phyloP scores from a whole-genome alignment of 2,113 vertebrate genomes.

The Ploceus nigricollis region DNA sequence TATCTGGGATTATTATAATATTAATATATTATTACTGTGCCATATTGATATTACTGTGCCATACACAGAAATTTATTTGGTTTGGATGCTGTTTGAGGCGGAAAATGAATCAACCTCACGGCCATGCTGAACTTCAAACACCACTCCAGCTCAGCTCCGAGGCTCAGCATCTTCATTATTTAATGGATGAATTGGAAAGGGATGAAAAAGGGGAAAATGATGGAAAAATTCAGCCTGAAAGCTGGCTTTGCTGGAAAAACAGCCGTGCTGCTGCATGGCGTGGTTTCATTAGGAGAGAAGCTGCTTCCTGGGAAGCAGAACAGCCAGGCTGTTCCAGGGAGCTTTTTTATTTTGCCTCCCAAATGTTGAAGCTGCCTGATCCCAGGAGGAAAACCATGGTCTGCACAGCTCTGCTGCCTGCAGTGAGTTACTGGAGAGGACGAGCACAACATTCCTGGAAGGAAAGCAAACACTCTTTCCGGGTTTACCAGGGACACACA shows the following conservation, averaged over 20 bases:
- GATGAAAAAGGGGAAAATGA: not conserved
- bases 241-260: not conserved
- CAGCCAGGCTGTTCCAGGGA: not conserved
- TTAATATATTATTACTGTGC: not conserved
- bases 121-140: rapidly evolving
- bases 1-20: not conserved
- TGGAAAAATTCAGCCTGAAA: not conserved
- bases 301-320: not conserved
- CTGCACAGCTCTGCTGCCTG: not conserved
- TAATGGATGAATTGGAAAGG: not conserved
- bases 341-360: not conserved
- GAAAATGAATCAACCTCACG: not conserved
- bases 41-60: not conserved
- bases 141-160: rapidly evolving
- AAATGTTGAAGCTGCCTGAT: not conserved
- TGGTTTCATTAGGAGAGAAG: not conserved
- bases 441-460: not conserved
- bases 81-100: not conserved
- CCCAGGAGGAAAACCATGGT: not conserved
- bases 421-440: not conserved
- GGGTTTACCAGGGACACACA: not conserved
- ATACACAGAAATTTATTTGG: not conserved
- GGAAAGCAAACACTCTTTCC: not conserved
- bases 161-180: not conserved
- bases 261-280: not conserved